These are phyloP conservation scores for Ommatoiulus sabulosus DNA, from an alignment of 2,888 invertebrate genomes.

Conservation along the genomic window DNA sequence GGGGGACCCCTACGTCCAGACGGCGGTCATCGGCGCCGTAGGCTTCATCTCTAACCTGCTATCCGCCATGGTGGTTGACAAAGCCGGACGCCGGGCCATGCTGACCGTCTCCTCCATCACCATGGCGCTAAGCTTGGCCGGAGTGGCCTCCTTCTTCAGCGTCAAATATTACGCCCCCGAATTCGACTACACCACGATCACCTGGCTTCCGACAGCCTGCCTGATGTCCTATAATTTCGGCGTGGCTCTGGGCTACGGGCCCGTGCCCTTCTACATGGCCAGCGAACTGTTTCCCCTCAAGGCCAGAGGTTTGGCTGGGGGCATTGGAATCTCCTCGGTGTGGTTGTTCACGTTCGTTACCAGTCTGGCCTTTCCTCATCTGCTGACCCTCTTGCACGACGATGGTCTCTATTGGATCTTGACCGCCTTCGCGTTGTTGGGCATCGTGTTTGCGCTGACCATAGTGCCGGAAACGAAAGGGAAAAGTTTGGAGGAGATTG, in stretches of 20 bases:
- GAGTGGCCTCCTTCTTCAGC: constrained; percentile 51
- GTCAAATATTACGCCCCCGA: background rate
- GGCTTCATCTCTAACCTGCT: constrained; percentile 30
- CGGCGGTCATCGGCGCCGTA: constrained; percentile 57
- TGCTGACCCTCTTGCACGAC: background rate
- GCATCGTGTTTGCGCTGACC: constrained; percentile 1
- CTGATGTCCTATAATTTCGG: constrained; percentile 52
- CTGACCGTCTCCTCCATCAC: constrained; percentile 57
- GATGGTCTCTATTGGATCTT: constrained; percentile 55
- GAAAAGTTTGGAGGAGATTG: constrained; percentile 54
- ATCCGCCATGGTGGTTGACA: constrained; percentile 56
- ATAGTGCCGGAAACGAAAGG: constrained; percentile 56
- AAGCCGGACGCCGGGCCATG: constrained; percentile 57
- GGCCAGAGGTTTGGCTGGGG: constrained; percentile 50
- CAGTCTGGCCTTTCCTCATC: background rate
- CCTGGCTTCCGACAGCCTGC: constrained; percentile 50
- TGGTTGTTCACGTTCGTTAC: constrained; percentile 49
- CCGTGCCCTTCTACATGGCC: constrained; percentile 55
- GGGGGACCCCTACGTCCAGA: constrained; percentile 58
- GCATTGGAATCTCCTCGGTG: background rate
- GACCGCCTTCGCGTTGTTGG: background rate
- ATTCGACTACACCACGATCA: background rate
- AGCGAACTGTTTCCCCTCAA: constrained; percentile 56
- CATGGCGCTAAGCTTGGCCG: constrained; percentile 55
- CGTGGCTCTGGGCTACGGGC: constrained; percentile 51